These are phyloP conservation scores for Steromphala cineraria DNA, from an alignment of 2,888 invertebrate genomes.

Conservation along the genomic window DNA sequence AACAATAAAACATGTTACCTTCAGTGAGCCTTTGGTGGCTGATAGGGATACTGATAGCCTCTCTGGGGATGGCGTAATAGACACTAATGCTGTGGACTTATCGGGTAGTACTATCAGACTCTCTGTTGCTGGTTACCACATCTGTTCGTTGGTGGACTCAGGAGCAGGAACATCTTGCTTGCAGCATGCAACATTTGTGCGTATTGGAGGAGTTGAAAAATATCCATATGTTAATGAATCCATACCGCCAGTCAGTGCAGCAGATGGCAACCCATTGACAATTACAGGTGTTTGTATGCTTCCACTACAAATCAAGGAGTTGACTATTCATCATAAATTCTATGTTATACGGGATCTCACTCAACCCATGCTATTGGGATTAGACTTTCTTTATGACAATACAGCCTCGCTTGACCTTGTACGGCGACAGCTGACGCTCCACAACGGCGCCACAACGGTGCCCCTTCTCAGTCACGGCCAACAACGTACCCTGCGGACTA, in stretches of 20 bases:
- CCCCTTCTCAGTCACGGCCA: not conserved
- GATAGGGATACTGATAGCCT: too few species aligned
- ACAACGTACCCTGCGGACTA: not conserved
- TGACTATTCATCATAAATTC: not conserved
- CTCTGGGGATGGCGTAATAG: too few species aligned
- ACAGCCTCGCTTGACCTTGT: conserved; percentile 31
- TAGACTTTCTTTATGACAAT: conserved; percentile 37
- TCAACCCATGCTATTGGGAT: conserved; percentile 27
- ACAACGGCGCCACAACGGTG: not conserved
- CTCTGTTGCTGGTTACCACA: too few species aligned
- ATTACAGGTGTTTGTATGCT: conserved; percentile 22
- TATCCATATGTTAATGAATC: not conserved
- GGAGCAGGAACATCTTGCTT: too few species aligned
- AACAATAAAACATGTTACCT: too few species aligned
- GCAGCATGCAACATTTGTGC: too few species aligned
- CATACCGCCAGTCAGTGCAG: not conserved
- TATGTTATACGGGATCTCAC: conserved; percentile 7
- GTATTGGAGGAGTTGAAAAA: not conserved
- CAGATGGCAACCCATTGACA: not conserved
- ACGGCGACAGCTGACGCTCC: conserved; percentile 3
- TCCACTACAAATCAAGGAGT: not conserved
- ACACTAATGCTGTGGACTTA: too few species aligned
- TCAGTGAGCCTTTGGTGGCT: too few species aligned
- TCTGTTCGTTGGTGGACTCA: too few species aligned
- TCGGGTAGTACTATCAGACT: too few species aligned